Conservation (phyloP, 2,113 vertebrate genomes). For the Sebastes schlegelii region DNA sequence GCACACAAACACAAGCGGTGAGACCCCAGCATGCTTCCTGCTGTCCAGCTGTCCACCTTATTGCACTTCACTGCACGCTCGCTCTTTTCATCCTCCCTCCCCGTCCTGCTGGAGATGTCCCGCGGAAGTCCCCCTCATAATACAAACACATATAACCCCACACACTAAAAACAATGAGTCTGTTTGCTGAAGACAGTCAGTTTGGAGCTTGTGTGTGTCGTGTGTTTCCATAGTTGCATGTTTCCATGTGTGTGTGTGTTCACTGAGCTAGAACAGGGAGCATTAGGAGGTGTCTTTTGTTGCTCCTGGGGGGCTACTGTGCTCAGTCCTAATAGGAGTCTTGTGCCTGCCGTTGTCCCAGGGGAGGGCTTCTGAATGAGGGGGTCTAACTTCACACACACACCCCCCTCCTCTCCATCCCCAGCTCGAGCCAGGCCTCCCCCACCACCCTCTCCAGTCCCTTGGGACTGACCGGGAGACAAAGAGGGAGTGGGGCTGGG, state of each 20-base stretch:
- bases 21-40: constrained; percentile 68
- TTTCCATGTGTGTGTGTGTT: constrained; percentile 68
- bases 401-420: constrained; percentile 59
- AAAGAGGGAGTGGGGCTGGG: constrained; percentile 85
- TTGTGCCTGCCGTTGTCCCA: constrained; percentile 86
- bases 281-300: constrained; percentile 85
- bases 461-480: constrained; percentile 83
- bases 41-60: constrained; percentile 84
- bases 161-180: constrained; percentile 60
- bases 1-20: constrained; percentile 68
- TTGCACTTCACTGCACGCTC: constrained; percentile 76
- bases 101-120: constrained; percentile 55
- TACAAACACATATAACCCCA: constrained; percentile 52
- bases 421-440: constrained; percentile 75
- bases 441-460: constrained; percentile 79
- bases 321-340: constrained; percentile 85
- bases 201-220: constrained; percentile 61
- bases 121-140: constrained; percentile 40
- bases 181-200: constrained; percentile 59
- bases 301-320: constrained; percentile 84
- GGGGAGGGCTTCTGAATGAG: constrained; percentile 84
- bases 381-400: constrained; percentile 82
- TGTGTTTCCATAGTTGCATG: constrained; percentile 63
- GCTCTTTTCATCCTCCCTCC: constrained; percentile 46
- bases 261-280: constrained; percentile 80